Conservation (phyloP, 2,797 vertebrate genomes). For the Crypturellus tataupa region DNA sequence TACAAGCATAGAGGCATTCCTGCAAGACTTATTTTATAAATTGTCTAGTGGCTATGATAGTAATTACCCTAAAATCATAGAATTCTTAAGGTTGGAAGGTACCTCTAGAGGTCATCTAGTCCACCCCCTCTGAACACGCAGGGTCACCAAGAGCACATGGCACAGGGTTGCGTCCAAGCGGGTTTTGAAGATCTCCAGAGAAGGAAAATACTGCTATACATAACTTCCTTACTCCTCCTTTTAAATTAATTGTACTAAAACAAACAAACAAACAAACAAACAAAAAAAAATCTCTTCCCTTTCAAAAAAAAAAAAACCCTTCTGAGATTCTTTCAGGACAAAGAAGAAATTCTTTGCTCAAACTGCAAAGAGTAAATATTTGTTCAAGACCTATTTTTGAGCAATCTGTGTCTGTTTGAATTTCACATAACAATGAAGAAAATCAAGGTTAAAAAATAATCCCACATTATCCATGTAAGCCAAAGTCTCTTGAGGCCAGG, state of each 20-base stretch:
- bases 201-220: background rate
- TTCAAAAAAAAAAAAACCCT: rapidly evolving
- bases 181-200: too few relatives aligned
- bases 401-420: background rate
- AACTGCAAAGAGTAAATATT: background rate
- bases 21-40: background rate
- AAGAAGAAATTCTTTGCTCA: background rate
- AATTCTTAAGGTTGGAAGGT: too few relatives aligned
- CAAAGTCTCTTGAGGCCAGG: background rate
- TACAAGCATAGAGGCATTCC: background rate
- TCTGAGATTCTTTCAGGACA: background rate
- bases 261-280: too few relatives aligned
- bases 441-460: background rate
- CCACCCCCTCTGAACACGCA: too few relatives aligned
- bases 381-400: background rate
- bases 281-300: too few relatives aligned
- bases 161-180: too few relatives aligned
- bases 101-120: too few relatives aligned
- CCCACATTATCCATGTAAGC: background rate
- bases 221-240: background rate
- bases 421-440: background rate
- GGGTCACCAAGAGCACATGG: too few relatives aligned
- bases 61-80: background rate
- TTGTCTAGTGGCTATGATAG: background rate
- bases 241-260: too few relatives aligned